Base-by-base conservation (phyloP, 2,888 invertebrate species). In the Pilophorus perplexus region DNA sequence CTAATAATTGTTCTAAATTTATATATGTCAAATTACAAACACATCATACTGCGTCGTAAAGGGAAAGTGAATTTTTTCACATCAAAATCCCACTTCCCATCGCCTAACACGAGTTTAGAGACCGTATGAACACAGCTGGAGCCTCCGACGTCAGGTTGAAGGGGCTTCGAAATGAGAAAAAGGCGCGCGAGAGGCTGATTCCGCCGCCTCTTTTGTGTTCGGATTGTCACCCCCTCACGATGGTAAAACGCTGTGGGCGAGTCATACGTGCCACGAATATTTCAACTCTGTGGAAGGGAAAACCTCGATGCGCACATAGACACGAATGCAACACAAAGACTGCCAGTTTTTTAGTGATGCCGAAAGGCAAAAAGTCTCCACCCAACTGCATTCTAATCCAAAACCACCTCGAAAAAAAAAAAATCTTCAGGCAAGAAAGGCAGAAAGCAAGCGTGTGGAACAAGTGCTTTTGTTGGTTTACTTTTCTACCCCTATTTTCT, bases 381-480 rank as follows among this genome's bases (percentile, higher is more conserved):
- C 18, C 52, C 52, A 28, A 52, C 25, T 28, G 52, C 52, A 52
- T 52, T 52, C 52, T 52, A 52, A 52, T 52, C 28, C 52, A 18
- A 16, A 52, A 16, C 28, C 28, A 12, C 6, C 52, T 25, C 28
- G 52, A 18, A 28, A 52, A 52, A 28, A 25, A 52, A 23, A 28
- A 12, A 18, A 18, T 52, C 28, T 50, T n/a, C 12, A 3, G 28
- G 27, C 23, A 18, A 14, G 25, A 38, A 38, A 55, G 16, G 37
- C 25, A 23, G 22, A 38, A 55, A 23, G 16, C 55, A 18, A 55
- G 28, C 16, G 38, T 38, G 57, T 57, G 57, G 57, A 57, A 57
- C 57, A 57, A 57, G 57, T 57, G 57, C 57, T 57, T 57, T 57
- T 57, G 57, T 38, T 40, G 57, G 38, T 57, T 57, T 57, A 57